A percentile compares a stretch with the other conserved stretches of the same genome.
Conservation (phyloP, 2,797 vertebrate genomes). For the Helostoma temminkii region DNA sequence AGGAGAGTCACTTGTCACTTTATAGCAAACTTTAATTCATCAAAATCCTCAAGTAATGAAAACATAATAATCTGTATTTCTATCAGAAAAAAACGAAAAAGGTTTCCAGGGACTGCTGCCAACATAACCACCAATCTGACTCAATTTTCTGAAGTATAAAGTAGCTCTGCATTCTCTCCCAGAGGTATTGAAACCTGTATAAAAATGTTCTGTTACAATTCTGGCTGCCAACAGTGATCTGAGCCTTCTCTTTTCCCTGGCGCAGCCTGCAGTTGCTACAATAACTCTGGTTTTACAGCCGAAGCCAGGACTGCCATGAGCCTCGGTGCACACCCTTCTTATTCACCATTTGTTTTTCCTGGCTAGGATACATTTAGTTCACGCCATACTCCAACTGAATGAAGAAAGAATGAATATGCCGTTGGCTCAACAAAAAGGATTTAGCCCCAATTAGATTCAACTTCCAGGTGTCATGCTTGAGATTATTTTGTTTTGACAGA, state of each 20-base stretch:
- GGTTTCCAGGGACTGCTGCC: constrained; percentile 49
- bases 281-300: constrained; percentile 55
- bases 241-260: constrained; percentile 40
- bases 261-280: constrained; percentile 62
- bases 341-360: constrained; percentile 74
- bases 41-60: constrained; percentile 27
- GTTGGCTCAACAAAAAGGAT: constrained; percentile 54
- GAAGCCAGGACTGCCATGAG: constrained; percentile 44
- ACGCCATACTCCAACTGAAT: constrained; percentile 41
- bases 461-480: constrained; percentile 71
- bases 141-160: constrained; percentile 60
- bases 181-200: constrained; percentile 56
- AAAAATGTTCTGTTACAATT: constrained; percentile 52
- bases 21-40: constrained; percentile 33
- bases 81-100: constrained; percentile 25
- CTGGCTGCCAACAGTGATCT: constrained; percentile 60
- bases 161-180: constrained; percentile 56
- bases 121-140: constrained; percentile 43
- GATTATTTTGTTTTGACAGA: constrained; percentile 71
- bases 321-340: constrained; percentile 53
- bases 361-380: constrained; percentile 67
- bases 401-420: constrained; percentile 66
- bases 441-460: constrained; percentile 73
- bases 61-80: constrained; percentile 31
- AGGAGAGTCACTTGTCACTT: constrained; percentile 24